phyloP scores from a whole-genome alignment of 2,888 invertebrate species.

The Phyllotreta striolata region DNA sequence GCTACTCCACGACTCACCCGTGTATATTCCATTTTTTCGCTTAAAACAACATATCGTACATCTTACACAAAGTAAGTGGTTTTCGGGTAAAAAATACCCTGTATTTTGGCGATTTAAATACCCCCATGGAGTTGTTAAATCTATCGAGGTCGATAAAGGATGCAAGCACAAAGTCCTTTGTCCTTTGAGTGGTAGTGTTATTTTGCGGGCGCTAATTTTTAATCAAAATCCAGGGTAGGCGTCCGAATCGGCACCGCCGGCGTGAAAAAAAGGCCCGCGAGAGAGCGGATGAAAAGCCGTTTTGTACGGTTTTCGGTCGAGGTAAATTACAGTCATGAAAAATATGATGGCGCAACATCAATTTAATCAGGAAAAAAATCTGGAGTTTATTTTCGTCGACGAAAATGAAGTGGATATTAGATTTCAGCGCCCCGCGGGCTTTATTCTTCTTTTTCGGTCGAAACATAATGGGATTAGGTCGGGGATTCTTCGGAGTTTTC shows the following conservation, averaged over 20 bases:
- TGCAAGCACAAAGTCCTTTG: no score
- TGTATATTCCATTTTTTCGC: no score
- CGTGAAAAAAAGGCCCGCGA: constrained; percentile 13
- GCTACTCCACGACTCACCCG: no score
- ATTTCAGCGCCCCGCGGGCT: constrained; percentile 25
- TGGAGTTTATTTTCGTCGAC: constrained; percentile 29
- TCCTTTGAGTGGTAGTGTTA: no score
- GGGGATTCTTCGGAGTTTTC: neutral
- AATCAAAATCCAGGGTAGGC: neutral
- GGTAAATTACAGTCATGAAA: constrained; percentile 34
- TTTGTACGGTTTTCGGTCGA: constrained; percentile 7
- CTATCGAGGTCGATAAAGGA: no score
- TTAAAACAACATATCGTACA: no score
- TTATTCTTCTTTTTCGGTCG: constrained; percentile 24
- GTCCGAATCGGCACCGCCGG: constrained; percentile 18
- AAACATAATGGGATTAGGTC: constrained; percentile 23
- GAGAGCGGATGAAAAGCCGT: constrained; percentile 11
- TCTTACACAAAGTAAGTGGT: no score
- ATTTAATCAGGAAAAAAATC: constrained; percentile 30
- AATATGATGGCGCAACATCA: constrained; percentile 33
- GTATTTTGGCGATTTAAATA: no score
- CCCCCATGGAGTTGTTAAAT: no score
- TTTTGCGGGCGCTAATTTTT: no score
- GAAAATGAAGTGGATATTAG: constrained; percentile 37
- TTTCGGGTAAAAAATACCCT: no score